A percentile compares a stretch with the other conserved stretches of the same genome.
Conservation (phyloP, 2,113 vertebrate species). For the Dasyornis broadbenti region DNA sequence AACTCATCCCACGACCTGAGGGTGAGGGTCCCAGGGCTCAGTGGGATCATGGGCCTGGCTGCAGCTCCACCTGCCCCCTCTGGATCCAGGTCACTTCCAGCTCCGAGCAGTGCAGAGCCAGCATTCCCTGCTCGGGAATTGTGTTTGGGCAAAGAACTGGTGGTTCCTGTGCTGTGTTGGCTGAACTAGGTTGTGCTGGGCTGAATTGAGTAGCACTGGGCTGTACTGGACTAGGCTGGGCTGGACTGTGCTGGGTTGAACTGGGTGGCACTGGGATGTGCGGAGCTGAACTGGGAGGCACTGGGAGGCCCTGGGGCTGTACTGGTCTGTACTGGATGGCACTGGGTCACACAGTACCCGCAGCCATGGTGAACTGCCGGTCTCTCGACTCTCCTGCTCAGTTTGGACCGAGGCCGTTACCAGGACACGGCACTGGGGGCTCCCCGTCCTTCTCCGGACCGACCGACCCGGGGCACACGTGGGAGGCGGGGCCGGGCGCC, state of each 20-base stretch:
- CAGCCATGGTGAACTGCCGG: fast-evolving
- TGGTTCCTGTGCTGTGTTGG: not conserved
- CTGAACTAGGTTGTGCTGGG: not conserved
- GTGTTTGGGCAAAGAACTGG: fast-evolving
- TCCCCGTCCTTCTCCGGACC: not conserved
- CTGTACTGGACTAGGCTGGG: no score
- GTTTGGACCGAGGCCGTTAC: not conserved
- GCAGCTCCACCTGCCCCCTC: not conserved
- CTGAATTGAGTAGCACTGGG: not conserved
- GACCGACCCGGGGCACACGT: fast-evolving
- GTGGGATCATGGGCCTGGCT: not conserved
- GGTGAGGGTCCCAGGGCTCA: not conserved
- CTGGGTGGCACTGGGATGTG: not conserved
- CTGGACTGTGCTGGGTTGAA: not conserved
- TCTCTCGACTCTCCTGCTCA: not conserved
- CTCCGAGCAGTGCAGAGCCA: no score
- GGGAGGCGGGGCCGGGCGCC: no score
- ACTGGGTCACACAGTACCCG: not conserved
- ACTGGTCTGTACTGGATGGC: not conserved
- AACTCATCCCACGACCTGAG: not conserved
- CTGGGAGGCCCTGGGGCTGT: not conserved
- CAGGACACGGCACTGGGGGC: not conserved
- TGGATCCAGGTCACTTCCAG: not conserved
- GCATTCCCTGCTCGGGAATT: not conserved
- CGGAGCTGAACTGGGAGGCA: fast-evolving